Conservation (phyloP, 2,113 vertebrate species). For the Labeo rohita region DNA sequence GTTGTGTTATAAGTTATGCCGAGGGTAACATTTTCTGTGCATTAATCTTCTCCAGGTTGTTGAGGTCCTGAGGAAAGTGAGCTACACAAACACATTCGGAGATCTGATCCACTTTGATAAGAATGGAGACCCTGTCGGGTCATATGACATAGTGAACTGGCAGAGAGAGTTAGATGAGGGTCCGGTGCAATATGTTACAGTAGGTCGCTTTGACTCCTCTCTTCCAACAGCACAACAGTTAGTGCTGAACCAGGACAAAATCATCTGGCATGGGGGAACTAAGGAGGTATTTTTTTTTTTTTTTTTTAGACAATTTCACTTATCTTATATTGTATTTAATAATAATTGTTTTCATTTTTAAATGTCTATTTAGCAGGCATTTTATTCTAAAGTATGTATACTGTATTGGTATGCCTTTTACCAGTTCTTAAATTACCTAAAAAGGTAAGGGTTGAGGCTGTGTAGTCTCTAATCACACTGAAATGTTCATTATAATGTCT, state of each 20-base stretch:
- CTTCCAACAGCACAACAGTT: slow-evolving; percentile 55
- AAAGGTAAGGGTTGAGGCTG: background rate
- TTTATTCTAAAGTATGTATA: background rate
- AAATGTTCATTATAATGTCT: background rate
- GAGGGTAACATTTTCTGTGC: background rate
- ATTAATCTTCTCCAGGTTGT: slow-evolving; percentile 57
- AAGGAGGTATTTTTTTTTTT: slow-evolving; percentile 54
- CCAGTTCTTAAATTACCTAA: background rate
- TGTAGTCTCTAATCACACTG: background rate
- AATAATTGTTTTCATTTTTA: background rate
- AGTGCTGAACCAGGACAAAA: slow-evolving; percentile 56
- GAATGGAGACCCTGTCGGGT: slow-evolving; percentile 62
- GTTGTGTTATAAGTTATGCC: background rate
- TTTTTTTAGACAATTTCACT: background rate
- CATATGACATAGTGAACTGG: slow-evolving; percentile 71
- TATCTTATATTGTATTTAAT: background rate
- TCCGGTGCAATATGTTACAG: slow-evolving; percentile 56
- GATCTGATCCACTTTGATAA: slow-evolving; percentile 65
- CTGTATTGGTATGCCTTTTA: background rate
- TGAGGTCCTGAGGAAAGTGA: slow-evolving; percentile 62
- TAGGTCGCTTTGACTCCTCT: slow-evolving; percentile 65
- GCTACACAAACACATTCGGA: slow-evolving; percentile 62
- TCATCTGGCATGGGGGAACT: slow-evolving; percentile 60
- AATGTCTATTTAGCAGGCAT: background rate
- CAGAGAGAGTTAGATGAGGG: slow-evolving; percentile 50